phyloP scores from a whole-genome alignment of 2,797 vertebrate genomes.

The Falco naumanni region DNA sequence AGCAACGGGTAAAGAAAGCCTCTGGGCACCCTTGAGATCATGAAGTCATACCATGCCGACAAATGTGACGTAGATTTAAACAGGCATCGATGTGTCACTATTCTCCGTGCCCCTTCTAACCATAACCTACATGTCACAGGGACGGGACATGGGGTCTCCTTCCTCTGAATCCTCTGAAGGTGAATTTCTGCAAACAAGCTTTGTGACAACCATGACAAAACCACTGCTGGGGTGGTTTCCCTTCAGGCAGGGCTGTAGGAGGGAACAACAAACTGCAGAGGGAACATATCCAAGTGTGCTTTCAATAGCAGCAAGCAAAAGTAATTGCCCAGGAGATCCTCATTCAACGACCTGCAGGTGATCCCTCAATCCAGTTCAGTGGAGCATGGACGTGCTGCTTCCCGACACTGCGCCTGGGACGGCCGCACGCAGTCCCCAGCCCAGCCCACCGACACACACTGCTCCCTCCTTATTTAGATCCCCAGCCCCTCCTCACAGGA shows the following conservation, averaged over 20 bases:
- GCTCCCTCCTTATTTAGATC: not conserved
- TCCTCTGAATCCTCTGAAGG: not conserved
- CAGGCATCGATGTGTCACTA: not conserved
- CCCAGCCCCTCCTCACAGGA: not conserved
- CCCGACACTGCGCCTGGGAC: fast-evolving
- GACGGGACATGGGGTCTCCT: not conserved
- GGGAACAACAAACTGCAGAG: not conserved
- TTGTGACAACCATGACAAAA: not conserved
- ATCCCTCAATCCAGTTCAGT: not conserved
- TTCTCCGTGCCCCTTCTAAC: not conserved
- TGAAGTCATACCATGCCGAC: fast-evolving
- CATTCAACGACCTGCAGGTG: not conserved
- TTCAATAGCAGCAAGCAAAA: not conserved
- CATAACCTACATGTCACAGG: fast-evolving
- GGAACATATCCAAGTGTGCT: not conserved
- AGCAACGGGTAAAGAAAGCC: not conserved
- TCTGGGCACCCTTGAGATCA: not conserved
- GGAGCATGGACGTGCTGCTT: fast-evolving
- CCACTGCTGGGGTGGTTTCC: fast-evolving
- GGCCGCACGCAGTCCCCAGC: fast-evolving
- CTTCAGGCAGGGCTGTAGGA: not conserved
- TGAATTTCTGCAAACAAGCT: not conserved
- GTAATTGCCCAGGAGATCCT: not conserved
- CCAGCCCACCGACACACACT: not conserved
- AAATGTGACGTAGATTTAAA: not conserved